Base-by-base conservation (phyloP, 2,113 vertebrate species). In the Hyperoodon ampullatus region DNA sequence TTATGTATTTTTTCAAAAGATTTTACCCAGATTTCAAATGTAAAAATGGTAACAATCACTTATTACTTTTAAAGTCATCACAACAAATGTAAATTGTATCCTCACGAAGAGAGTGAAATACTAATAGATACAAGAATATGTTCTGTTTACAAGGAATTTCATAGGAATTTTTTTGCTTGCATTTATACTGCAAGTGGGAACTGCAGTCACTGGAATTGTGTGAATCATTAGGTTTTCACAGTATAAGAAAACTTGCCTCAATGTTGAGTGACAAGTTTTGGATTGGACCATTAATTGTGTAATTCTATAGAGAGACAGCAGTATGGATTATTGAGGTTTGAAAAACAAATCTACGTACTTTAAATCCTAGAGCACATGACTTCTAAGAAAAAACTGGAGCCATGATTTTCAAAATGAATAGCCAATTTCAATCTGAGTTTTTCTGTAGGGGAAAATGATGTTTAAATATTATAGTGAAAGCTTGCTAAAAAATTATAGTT, bases 161-260 rank as follows among this genome's bases (percentile, higher is more conserved):
- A 71, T 5, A 47, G 39, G 14, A 75, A 82, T 78, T 93, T n/a
- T 14, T 93, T 68, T 84, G 35, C 44, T 4, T 83, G 50, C 14
- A 55, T 86, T 85, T 82, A 96, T 72, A 60, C 6, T 83, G 71
- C 7, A 30, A 66, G 18, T 33, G 7, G 39, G 12, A 90, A 77
- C 21, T 71, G 66, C 11, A 84, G 3, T 58, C 66, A 19, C 24
- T 72, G 58, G 18, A 30, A 87, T 39, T 87, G 6, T 81, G 66
- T 95, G 72, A 86, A 16, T 90, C 75, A 83, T 90, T 83, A 74
- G 2, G 39, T 82, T 96, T 93, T 83, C 66, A 86, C 35, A 77
- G 35, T 23, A 58, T 65, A 35, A 78, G 16, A 74, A 65, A 5
- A 4, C 16, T 94, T 84, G 30, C 21, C 9, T 96, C 88, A 87